phyloP scores from a whole-genome alignment of 1,140 invertebrate species.

The Cardiocondyla obscurior region DNA sequence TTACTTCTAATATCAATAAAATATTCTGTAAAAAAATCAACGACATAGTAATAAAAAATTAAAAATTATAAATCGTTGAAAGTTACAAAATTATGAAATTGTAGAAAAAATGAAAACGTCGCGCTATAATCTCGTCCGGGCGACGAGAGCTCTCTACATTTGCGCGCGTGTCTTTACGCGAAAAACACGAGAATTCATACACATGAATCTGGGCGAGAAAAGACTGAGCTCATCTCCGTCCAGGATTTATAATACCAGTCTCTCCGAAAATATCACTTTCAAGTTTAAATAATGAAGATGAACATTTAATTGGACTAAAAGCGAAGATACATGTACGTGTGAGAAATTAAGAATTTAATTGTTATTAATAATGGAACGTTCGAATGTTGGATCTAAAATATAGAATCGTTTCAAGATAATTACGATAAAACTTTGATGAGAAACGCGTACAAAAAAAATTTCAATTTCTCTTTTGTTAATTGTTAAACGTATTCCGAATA shows the following conservation, averaged over 20 bases:
- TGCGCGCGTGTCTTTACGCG: not conserved
- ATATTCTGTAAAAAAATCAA: slow-evolving; percentile 47
- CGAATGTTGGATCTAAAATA: not conserved
- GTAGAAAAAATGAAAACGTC: not conserved
- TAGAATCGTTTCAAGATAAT: not conserved
- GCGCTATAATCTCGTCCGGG: not conserved
- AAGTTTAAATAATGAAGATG: slow-evolving; percentile 1
- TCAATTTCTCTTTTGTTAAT: not conserved
- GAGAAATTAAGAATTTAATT: not conserved
- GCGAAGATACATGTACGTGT: not conserved
- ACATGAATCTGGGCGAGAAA: not conserved
- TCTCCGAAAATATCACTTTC: slow-evolving; percentile 17
- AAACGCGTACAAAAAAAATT: not conserved
- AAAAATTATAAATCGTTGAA: not conserved
- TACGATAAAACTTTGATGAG: not conserved
- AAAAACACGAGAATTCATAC: not conserved
- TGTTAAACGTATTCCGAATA: not conserved
- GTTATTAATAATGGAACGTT: not conserved
- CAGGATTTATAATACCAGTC: slow-evolving; percentile 23
- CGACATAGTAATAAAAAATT: not conserved
- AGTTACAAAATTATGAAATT: slow-evolving; percentile 19
- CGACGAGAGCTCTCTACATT: not conserved
- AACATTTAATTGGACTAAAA: not conserved
- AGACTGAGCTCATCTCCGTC: slow-evolving; percentile 1
- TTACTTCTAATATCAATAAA: not conserved